These are phyloP conservation scores for Cepaea nemoralis DNA, from an alignment of 1,140 invertebrate species.

Conservation along the genomic window DNA sequence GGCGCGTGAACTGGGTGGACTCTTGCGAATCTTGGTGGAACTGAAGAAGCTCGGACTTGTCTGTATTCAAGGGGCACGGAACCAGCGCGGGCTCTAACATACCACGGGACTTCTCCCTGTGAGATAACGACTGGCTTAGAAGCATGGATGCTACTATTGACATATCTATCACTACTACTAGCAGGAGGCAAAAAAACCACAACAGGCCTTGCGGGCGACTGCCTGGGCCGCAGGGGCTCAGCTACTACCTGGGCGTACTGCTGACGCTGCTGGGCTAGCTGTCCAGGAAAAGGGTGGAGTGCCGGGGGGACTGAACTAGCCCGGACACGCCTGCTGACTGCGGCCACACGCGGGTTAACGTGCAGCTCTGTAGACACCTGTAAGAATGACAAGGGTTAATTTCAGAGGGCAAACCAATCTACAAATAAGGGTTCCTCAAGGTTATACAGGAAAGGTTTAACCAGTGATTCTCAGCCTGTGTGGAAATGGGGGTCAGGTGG, in stretches of 20 bases:
- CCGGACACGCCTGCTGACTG: constrained; percentile 37
- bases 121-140: constrained; percentile 40
- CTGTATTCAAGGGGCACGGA: constrained; percentile 21
- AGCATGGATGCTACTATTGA: constrained; percentile 2
- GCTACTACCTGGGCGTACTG: constrained; percentile 16
- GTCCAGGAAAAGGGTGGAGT: neutral
- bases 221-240: constrained; percentile 19
- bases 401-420: neutral
- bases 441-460: too few relatives aligned
- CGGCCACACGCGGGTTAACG: constrained; percentile 13
- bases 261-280: neutral
- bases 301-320: constrained; percentile 19
- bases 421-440: neutral
- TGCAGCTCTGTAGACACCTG: constrained; percentile 34
- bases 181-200: constrained; percentile 1
- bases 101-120: constrained; percentile 26
- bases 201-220: constrained; percentile 19
- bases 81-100: constrained; percentile 21
- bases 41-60: neutral
- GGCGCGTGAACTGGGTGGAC: neutral
- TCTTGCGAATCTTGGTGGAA: neutral
- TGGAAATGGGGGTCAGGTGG: too few relatives aligned
- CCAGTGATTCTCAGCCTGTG: too few relatives aligned
- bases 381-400: neutral
- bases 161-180: neutral